Conservation (phyloP, 2,888 invertebrate species). For the Papilio gigon region DNA sequence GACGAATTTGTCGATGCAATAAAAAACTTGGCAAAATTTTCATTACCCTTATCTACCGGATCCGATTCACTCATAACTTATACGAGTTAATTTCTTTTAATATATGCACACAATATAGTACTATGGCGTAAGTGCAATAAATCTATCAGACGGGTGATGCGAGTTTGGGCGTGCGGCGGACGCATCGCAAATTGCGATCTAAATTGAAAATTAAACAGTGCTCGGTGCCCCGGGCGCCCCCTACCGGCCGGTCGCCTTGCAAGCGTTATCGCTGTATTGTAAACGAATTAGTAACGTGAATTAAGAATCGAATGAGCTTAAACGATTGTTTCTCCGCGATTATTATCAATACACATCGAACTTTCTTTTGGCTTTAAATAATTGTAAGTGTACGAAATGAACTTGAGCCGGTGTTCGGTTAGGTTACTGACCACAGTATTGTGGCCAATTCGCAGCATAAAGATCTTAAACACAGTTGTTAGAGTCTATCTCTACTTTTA, state of each 20-base stretch:
- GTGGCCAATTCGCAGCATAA: too few relatives aligned
- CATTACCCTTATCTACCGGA: slow-evolving; percentile 74
- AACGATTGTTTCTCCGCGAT: slow-evolving; percentile 28
- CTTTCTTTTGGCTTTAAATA: not conserved
- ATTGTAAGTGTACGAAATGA: not conserved
- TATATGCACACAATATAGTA: slow-evolving; percentile 61
- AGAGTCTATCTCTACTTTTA: too few relatives aligned
- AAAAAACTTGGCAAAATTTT: slow-evolving; percentile 66
- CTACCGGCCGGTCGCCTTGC: slow-evolving; percentile 44
- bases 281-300: slow-evolving; percentile 38
- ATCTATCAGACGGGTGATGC: slow-evolving; percentile 77
- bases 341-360: not conserved
- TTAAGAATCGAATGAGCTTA: slow-evolving; percentile 37
- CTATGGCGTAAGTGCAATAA: slow-evolving; percentile 65
- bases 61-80: slow-evolving; percentile 69
- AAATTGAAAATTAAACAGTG: slow-evolving; percentile 83
- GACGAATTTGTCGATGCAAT: slow-evolving; percentile 64
- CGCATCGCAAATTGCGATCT: slow-evolving; percentile 83
- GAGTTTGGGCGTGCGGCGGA: slow-evolving; percentile 75
- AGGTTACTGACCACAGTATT: not conserved
- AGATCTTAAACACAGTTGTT: too few relatives aligned
- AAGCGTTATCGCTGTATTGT: slow-evolving; percentile 31
- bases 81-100: slow-evolving; percentile 77
- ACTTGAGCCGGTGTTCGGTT: not conserved
- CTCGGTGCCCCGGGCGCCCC: slow-evolving; percentile 52